These are phyloP conservation scores for Tanytarsus gracilentus DNA, from an alignment of 2,888 invertebrate genomes.

Conservation along the genomic window DNA sequence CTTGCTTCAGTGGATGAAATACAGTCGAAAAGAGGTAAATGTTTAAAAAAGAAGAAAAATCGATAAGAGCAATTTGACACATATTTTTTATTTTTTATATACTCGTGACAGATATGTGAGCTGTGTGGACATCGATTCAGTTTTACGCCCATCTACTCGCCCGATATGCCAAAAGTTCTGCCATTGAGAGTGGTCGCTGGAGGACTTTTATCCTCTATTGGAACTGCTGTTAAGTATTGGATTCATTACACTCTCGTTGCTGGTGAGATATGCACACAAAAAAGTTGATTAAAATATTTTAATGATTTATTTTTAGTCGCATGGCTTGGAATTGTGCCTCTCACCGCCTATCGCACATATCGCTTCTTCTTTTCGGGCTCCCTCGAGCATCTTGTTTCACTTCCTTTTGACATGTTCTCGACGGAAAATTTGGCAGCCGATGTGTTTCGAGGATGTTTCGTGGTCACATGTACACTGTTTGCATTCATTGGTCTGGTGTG, in stretches of 20 bases:
- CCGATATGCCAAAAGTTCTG: slow-evolving; percentile 97
- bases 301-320: slow-evolving; percentile 49
- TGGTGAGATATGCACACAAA: slow-evolving; percentile 32
- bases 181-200: slow-evolving; percentile 88
- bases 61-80: no score
- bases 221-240: slow-evolving; percentile 92
- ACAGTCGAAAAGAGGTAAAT: slow-evolving; percentile 84
- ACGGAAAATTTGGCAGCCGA: slow-evolving; percentile 88
- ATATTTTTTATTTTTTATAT: background rate
- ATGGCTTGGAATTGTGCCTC: slow-evolving; percentile 93
- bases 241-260: slow-evolving; percentile 94
- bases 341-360: slow-evolving; percentile 93
- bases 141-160: slow-evolving; percentile 98
- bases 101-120: slow-evolving; percentile 60
- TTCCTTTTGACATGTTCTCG: slow-evolving; percentile 87
- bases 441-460: slow-evolving; percentile 92
- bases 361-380: slow-evolving; percentile 86
- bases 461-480: slow-evolving; percentile 90
- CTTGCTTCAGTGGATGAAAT: slow-evolving; percentile 97
- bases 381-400: slow-evolving; percentile 71
- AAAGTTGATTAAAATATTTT: background rate
- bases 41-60: no score
- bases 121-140: slow-evolving; percentile 95
- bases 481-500: slow-evolving; percentile 96
- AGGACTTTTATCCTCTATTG: slow-evolving; percentile 80